Evolutionary conservation across 1,140 invertebrate genomes (phyloP).

Genomic region (Ephestia elutella): DNA sequence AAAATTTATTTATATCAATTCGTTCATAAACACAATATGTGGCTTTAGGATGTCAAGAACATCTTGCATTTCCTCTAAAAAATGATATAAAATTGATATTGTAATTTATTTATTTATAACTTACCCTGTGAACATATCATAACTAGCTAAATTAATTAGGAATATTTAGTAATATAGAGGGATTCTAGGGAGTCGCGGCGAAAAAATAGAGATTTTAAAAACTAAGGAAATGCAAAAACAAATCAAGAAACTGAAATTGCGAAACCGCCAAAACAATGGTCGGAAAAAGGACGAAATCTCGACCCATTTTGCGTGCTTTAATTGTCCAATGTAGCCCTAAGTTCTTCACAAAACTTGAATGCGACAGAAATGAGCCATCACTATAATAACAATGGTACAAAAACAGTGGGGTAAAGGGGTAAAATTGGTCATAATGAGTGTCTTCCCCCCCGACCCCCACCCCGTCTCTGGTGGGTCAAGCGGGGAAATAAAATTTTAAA

Average conservation of each 20-base stretch:
- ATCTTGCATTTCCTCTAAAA: too few relatives aligned
- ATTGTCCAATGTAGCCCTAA: constrained; percentile 9
- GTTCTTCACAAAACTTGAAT: constrained; percentile 52
- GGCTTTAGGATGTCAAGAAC: too few relatives aligned
- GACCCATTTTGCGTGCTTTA: constrained; percentile 4
- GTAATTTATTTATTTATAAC: too few relatives aligned
- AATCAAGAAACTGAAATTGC: not conserved
- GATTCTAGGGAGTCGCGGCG: too few relatives aligned
- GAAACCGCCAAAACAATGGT: not conserved
- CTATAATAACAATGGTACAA: constrained; percentile 53
- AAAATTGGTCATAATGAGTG: constrained; percentile 72
- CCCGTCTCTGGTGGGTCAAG: constrained; percentile 54
- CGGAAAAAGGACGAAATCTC: constrained; percentile 2
- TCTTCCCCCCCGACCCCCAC: constrained; percentile 27
- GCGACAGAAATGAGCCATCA: constrained; percentile 61
- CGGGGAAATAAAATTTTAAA: constrained; percentile 70
- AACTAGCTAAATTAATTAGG: too few relatives aligned
- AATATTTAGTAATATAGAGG: too few relatives aligned
- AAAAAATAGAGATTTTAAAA: too few relatives aligned
- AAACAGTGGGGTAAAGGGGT: constrained; percentile 58
- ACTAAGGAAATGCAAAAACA: not conserved
- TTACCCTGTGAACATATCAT: too few relatives aligned
- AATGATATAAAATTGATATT: too few relatives aligned
- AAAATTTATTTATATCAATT: too few relatives aligned
- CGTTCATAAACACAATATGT: too few relatives aligned